Percentiles rank a stretch among this genome's conserved stretches.
Evolutionary conservation across 2,888 invertebrate genomes (phyloP).

Genomic region (Lasioglossum marginatum): DNA sequence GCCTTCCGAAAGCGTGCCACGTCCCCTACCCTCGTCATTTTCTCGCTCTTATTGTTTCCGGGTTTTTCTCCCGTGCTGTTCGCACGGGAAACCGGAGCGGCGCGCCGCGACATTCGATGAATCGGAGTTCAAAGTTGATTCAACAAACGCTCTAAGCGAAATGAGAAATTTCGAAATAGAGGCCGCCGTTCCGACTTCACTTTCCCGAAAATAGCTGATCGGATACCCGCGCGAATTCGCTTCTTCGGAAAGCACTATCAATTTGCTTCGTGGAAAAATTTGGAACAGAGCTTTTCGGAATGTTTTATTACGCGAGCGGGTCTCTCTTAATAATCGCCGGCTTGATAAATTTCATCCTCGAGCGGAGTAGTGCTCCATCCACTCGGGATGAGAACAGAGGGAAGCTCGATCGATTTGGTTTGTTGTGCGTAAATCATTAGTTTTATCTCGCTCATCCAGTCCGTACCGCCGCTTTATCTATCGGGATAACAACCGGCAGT

Average conservation of each 20-base stretch:
- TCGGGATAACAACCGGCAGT: slow-evolving; percentile 79
- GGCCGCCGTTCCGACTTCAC: too few species aligned
- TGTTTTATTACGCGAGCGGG: background rate
- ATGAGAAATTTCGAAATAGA: background rate
- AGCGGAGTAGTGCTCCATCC: slow-evolving; percentile 74
- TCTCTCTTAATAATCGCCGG: slow-evolving; percentile 32
- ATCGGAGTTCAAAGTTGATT: slow-evolving; percentile 1
- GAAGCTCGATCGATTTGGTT: slow-evolving; percentile 37
- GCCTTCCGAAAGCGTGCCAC: slow-evolving; percentile 54
- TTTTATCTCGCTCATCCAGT: slow-evolving; percentile 83
- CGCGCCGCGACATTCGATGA: slow-evolving; percentile 18
- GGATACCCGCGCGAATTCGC: background rate
- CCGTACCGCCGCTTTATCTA: slow-evolving; percentile 82
- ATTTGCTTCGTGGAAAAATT: background rate
- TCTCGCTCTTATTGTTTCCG: slow-evolving; percentile 63
- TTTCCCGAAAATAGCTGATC: background rate
- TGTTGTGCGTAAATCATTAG: slow-evolving; percentile 81
- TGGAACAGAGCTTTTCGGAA: background rate
- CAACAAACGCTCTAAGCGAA: background rate
- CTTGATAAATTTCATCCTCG: slow-evolving; percentile 62
- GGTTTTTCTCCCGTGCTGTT: slow-evolving; percentile 10
- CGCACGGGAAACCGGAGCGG: slow-evolving; percentile 17
- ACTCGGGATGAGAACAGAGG: slow-evolving; percentile 70
- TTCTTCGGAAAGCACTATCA: background rate
- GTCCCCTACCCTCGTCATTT: slow-evolving; percentile 54